Percentiles rank a stretch among this genome's conserved stretches.
phyloP scores from a whole-genome alignment of 2,113 vertebrate genomes.

The Silurus meridionalis region DNA sequence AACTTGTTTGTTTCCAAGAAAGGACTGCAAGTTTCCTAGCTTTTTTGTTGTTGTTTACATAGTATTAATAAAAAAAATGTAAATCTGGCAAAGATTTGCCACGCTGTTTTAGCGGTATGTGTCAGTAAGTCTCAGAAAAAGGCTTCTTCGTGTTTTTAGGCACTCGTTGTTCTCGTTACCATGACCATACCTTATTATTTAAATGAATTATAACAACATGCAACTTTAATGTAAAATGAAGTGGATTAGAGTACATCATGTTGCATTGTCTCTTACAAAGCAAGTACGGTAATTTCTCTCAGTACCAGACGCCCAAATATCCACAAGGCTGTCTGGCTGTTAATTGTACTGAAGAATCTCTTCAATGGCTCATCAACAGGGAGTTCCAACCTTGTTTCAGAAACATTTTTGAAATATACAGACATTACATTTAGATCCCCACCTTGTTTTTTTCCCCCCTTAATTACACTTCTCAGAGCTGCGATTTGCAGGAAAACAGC shows the following conservation, averaged over 20 bases:
- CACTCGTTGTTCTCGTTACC: background rate
- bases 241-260: background rate
- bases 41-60: background rate
- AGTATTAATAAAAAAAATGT: background rate
- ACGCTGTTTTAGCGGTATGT: no score
- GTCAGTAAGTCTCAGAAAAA: background rate
- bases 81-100: background rate
- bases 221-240: background rate
- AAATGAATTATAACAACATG: background rate
- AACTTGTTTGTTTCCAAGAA: background rate
- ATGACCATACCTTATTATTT: background rate
- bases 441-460: background rate
- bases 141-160: background rate
- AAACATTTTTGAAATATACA: background rate
- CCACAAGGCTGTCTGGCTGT: background rate
- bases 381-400: background rate
- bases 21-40: background rate
- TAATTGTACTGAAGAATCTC: constrained; percentile 20
- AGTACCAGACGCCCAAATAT: background rate
- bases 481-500: background rate
- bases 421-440: background rate
- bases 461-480: constrained; percentile 1
- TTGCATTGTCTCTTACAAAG: background rate
- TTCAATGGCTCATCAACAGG: background rate
- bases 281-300: background rate